Conservation (phyloP, 2,888 invertebrate genomes). For the Drosophila testacea region DNA sequence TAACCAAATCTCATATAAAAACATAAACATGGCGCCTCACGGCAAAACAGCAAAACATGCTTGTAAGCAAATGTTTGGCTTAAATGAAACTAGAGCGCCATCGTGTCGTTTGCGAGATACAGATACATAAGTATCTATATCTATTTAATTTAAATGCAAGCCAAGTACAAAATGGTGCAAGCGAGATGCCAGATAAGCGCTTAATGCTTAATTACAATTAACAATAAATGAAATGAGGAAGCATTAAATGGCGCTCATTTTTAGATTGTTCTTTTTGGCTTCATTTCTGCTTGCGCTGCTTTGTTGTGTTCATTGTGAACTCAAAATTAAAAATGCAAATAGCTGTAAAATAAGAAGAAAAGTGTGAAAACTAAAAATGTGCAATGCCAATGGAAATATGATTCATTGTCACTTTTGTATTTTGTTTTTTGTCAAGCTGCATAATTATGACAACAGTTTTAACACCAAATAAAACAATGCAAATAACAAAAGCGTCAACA, state of each 20-base stretch:
- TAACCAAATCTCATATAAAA: slow-evolving; percentile 22
- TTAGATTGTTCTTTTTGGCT: slow-evolving; percentile 9
- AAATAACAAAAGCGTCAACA: slow-evolving; percentile 65
- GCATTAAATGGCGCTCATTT: slow-evolving; percentile 75
- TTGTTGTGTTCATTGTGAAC: slow-evolving; percentile 58
- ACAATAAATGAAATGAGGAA: slow-evolving; percentile 69
- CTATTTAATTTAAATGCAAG: slow-evolving; percentile 31
- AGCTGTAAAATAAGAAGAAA: slow-evolving; percentile 35
- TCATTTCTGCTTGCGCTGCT: slow-evolving; percentile 59
- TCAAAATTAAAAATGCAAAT: slow-evolving; percentile 43
- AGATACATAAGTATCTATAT: slow-evolving; percentile 37
- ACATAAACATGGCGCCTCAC: slow-evolving; percentile 63
- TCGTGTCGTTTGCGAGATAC: slow-evolving; percentile 52
- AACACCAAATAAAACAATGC: slow-evolving; percentile 73
- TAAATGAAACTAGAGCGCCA: slow-evolving; percentile 60
- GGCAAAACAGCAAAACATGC: slow-evolving; percentile 74
- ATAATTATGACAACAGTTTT: slow-evolving; percentile 74
- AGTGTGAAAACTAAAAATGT: slow-evolving; percentile 64
- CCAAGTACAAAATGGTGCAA: slow-evolving; percentile 40
- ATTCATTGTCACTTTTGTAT: slow-evolving; percentile 72
- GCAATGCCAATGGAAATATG: slow-evolving; percentile 80
- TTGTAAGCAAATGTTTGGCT: slow-evolving; percentile 77
- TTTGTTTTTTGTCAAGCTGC: slow-evolving; percentile 22
- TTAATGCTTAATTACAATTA: slow-evolving; percentile 68
- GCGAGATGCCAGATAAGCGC: slow-evolving; percentile 24